Evolutionary conservation across 1,140 invertebrate genomes (phyloP).

Genomic region (Condylostylus longicornis): DNA sequence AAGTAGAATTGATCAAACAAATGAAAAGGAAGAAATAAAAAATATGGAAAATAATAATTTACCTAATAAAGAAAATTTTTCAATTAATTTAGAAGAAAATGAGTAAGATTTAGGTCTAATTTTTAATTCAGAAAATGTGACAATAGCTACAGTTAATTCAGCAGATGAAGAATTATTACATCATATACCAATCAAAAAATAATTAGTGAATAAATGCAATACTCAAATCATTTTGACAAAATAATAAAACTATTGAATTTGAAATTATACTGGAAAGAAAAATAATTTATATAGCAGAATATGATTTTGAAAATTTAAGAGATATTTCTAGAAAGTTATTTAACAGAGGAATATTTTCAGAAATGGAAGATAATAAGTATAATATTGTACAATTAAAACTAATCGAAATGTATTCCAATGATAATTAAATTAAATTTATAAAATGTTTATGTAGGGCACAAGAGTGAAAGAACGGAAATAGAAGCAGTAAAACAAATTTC

Average conservation of each 20-base stretch:
- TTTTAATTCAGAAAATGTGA: neutral
- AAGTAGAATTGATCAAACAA: conserved; percentile 4
- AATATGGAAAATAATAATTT: no score
- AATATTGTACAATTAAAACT: conserved; percentile 5
- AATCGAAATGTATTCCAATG: neutral
- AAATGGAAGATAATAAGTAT: conserved; percentile 3
- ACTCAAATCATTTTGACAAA: neutral
- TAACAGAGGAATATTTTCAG: conserved; percentile 6
- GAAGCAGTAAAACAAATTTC: conserved; percentile 3
- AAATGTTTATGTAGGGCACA: neutral
- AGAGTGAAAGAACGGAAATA: neutral
- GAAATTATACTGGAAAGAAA: neutral
- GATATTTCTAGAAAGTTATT: conserved; percentile 4
- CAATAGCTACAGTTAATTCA: neutral
- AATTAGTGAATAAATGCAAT: neutral
- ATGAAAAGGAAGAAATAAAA: no score
- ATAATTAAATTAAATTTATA: neutral
- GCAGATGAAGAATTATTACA: neutral
- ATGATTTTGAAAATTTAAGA: conserved; percentile 1
- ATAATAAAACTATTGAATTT: neutral
- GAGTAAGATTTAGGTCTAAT: conserved; percentile 1
- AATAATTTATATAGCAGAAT: conserved; percentile 3
- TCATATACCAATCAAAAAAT: neutral
- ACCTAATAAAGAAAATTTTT: neutral
- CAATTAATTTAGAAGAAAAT: neutral